These are phyloP conservation scores for Mormyrus proboscirostris DNA, from an alignment of 2,797 vertebrate genomes.

Conservation along the genomic window DNA sequence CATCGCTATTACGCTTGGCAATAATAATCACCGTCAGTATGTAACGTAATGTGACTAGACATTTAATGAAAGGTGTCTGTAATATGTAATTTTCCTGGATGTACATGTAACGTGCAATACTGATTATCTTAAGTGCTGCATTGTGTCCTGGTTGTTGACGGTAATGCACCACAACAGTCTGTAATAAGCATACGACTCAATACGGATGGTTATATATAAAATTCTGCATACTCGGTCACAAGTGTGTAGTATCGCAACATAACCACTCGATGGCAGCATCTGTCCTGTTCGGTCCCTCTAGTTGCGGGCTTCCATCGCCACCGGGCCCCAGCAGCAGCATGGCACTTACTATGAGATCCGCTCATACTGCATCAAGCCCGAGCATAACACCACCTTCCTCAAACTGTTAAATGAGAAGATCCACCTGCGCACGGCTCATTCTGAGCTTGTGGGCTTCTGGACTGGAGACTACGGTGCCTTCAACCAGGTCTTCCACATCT, in stretches of 20 bases:
- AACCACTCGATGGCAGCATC: slow-evolving; percentile 30
- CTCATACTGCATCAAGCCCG: slow-evolving; percentile 72
- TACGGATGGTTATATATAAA: neutral
- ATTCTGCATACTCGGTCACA: neutral
- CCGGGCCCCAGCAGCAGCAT: slow-evolving; percentile 43
- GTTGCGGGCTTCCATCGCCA: slow-evolving; percentile 34
- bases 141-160: neutral
- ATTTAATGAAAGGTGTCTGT: neutral
- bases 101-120: neutral
- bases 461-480: slow-evolving; percentile 74
- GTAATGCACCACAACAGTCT: neutral
- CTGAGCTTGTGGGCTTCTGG: slow-evolving; percentile 82
- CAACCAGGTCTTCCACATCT: slow-evolving; percentile 82
- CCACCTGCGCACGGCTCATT: slow-evolving; percentile 73
- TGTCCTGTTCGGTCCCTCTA: slow-evolving; percentile 29
- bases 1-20: neutral
- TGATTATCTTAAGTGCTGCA: neutral
- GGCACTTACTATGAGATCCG: slow-evolving; percentile 79
- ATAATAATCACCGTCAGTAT: neutral
- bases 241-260: neutral
- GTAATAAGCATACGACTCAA: neutral
- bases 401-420: slow-evolving; percentile 67
- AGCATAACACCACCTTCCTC: slow-evolving; percentile 71
- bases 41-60: neutral
- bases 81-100: neutral